phyloP scores from a whole-genome alignment of 2,888 invertebrate genomes.

The Creontiades dilutus region DNA sequence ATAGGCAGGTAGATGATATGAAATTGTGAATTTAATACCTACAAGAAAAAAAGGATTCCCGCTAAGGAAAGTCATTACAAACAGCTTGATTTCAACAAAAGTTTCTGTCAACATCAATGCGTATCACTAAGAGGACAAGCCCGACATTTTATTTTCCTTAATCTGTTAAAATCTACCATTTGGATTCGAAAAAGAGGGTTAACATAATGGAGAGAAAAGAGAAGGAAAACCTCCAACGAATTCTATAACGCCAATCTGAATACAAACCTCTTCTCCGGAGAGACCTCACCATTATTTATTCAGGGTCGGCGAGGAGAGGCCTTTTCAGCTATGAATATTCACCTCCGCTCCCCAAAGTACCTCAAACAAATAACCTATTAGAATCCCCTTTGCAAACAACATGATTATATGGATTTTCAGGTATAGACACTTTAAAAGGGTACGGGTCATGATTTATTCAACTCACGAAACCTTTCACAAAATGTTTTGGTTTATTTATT shows the following conservation, averaged over 20 bases:
- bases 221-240: slow-evolving; percentile 39
- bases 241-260: slow-evolving; percentile 42
- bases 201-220: slow-evolving; percentile 11
- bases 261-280: slow-evolving; percentile 37
- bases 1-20: no score
- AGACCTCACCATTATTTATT: slow-evolving; percentile 51
- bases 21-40: no score
- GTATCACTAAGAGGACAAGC: no score
- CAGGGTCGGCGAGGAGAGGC: slow-evolving; percentile 48
- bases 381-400: slow-evolving; percentile 52
- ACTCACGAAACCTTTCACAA: slow-evolving; percentile 27
- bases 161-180: background rate
- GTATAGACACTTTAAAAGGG: slow-evolving; percentile 43
- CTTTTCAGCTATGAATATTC: slow-evolving; percentile 51
- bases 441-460: slow-evolving; percentile 39
- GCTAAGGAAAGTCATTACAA: no score
- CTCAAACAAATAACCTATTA: slow-evolving; percentile 43
- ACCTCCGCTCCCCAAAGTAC: slow-evolving; percentile 34
- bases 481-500: slow-evolving; percentile 1
- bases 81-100: no score
- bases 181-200: background rate
- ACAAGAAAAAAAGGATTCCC: no score
- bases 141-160: background rate
- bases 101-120: no score
- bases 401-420: slow-evolving; percentile 47